These are phyloP conservation scores for Crepidodera aurea DNA, from an alignment of 2,888 invertebrate genomes.

Conservation along the genomic window DNA sequence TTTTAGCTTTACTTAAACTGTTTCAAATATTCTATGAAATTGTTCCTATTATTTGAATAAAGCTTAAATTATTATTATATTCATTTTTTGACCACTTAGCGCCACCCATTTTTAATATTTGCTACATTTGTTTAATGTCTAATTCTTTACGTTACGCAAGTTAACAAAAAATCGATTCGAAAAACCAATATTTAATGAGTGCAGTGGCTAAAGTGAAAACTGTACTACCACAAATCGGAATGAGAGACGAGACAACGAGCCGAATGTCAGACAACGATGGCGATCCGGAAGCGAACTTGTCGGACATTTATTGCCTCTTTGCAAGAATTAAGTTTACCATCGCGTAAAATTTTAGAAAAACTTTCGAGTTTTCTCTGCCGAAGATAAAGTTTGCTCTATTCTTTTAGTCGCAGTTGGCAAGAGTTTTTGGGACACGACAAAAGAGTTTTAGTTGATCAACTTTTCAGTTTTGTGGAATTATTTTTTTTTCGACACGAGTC, in stretches of 20 bases:
- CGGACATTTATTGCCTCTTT: slow-evolving; percentile 31
- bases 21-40: too few relatives aligned
- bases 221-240: slow-evolving; percentile 10
- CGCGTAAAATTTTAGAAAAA: slow-evolving; percentile 19
- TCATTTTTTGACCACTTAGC: too few relatives aligned
- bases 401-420: slow-evolving; percentile 17
- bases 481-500: slow-evolving; percentile 9
- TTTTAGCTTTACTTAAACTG: too few relatives aligned
- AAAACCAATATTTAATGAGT: too few relatives aligned
- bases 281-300: slow-evolving; percentile 26
- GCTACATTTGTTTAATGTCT: too few relatives aligned
- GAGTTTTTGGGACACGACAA: slow-evolving; percentile 22
- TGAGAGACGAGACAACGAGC: slow-evolving; percentile 26
- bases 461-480: slow-evolving; percentile 8
- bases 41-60: too few relatives aligned
- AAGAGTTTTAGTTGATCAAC: slow-evolving; percentile 12
- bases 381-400: slow-evolving; percentile 26
- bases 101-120: too few relatives aligned
- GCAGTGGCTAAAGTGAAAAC: too few relatives aligned
- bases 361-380: slow-evolving; percentile 11
- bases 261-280: slow-evolving; percentile 21
- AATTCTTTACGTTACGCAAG: too few relatives aligned
- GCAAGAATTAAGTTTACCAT: slow-evolving; percentile 28
- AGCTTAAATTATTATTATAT: too few relatives aligned
- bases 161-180: too few relatives aligned